Conservation (phyloP, 2,113 vertebrate genomes). For the Hyperopisus bebe region DNA sequence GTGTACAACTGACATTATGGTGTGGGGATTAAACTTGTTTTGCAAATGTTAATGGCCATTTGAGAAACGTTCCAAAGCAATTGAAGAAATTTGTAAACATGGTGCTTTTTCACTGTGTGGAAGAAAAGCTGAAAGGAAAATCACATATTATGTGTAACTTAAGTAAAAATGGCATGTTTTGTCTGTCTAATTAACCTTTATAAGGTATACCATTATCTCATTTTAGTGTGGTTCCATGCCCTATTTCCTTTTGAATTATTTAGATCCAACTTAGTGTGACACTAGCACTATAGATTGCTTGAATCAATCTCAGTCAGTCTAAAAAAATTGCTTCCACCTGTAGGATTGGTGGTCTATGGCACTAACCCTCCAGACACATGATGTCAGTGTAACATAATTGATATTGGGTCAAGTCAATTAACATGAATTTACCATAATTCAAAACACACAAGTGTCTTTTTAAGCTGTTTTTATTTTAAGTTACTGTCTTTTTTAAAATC, state of each 20-base stretch:
- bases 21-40: not conserved
- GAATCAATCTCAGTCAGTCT: slow-evolving; percentile 66
- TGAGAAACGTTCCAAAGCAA: not conserved
- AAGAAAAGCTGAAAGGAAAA: not conserved
- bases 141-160: not conserved
- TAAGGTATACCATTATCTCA: not conserved
- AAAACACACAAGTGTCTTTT: not conserved
- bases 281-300: slow-evolving; percentile 59
- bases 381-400: not conserved
- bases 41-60: not conserved
- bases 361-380: slow-evolving; percentile 11
- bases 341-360: slow-evolving; percentile 60
- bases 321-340: slow-evolving; percentile 60
- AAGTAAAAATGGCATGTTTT: not conserved
- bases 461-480: not conserved
- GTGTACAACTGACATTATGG: not conserved
- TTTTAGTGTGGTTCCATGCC: slow-evolving; percentile 51
- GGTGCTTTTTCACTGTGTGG: not conserved
- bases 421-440: not conserved
- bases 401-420: not conserved
- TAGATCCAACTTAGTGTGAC: slow-evolving; percentile 61
- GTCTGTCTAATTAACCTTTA: not conserved
- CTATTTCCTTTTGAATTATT: slow-evolving; percentile 62
- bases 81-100: not conserved
- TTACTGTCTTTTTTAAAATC: not conserved